Evolutionary conservation across 92 coral and sea anemone genomes (phyloP), one percentile per base, ranked within the genome.

Genomic region (Chrysogorgia sp.): DNA sequence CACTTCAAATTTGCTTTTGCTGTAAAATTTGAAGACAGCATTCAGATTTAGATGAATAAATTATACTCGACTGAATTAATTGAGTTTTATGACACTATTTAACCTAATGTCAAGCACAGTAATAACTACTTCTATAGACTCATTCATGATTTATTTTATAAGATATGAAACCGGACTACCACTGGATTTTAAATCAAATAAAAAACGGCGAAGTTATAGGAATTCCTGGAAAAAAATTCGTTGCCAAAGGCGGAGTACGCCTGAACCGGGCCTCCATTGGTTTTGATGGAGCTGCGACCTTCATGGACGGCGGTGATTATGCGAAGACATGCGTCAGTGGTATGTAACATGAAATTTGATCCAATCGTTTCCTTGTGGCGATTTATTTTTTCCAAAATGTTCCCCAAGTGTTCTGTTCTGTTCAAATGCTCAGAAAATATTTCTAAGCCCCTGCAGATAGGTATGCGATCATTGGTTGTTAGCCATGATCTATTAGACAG

Each of bases 261-360:
- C 86, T 81, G 57, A 90, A 90, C n/a, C 86, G 89, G 30, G 97
- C 93, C 2, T 96, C 96, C 17, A 72, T 93, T 34, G 84, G 87
- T n/a, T 90, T 93, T 71, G 88, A 93, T 67, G 98, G 98, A 10
- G 79, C 88, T 65, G 91, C 92, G 65, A 84, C 98, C 15, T 93
- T 87, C 91, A 81, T 93, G 61, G 97, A 90, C 47, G 98, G 90
- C 64, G 98, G 98, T 23, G 96, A 92, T 58, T 93, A 88, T 72
- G 92, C 97, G 25, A 94, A 97, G 29, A 96, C 97, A 69, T 93
- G 98, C 77, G 82, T 93, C 10, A 93, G 98, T 67, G 97, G 98
- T 93, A 67, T 41, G 94, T 77, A 30, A 9, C 1, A 1, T 23
- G 68, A 22, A 28, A 3, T 28, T 35, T 49, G 20, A 30, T 19